A percentile compares a stretch with the other conserved stretches of the same genome.
These are phyloP conservation scores for Luperina nickerlii DNA, from an alignment of 2,888 invertebrate species.

Conservation along the genomic window DNA sequence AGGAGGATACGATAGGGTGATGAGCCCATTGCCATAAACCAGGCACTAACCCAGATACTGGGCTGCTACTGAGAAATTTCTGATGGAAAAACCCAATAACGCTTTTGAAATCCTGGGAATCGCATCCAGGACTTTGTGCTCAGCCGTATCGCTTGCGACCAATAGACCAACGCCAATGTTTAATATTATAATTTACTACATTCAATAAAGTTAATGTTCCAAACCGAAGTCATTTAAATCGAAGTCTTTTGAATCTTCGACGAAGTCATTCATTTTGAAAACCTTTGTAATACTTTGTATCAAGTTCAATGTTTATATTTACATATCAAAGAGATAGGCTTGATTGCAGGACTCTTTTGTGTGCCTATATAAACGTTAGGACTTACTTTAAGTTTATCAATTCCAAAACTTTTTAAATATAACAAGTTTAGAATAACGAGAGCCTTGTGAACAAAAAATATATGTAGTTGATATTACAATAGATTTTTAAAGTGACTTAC, in stretches of 20 bases:
- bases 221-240: conserved; percentile 33
- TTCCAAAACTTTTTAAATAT: conserved; percentile 19
- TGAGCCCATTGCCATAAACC: background rate
- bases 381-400: conserved; percentile 4
- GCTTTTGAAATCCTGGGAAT: background rate
- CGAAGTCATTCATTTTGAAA: conserved; percentile 28
- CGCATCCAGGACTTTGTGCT: background rate
- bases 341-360: conserved; percentile 46
- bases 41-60: background rate
- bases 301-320: conserved; percentile 44
- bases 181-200: background rate
- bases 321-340: conserved; percentile 46
- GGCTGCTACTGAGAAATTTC: background rate
- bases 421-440: background rate
- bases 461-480: conserved; percentile 1
- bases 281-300: conserved; percentile 31
- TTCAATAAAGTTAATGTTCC: conserved; percentile 1
- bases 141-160: background rate
- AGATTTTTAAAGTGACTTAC: background rate
- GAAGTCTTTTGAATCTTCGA: conserved; percentile 30
- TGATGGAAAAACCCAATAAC: background rate
- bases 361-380: conserved; percentile 2
- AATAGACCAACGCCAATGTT: background rate
- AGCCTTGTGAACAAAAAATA: background rate
- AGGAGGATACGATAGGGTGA: too few relatives aligned